phyloP scores from a whole-genome alignment of 2,797 vertebrate genomes.

The Chiroxiphia lanceolata region DNA sequence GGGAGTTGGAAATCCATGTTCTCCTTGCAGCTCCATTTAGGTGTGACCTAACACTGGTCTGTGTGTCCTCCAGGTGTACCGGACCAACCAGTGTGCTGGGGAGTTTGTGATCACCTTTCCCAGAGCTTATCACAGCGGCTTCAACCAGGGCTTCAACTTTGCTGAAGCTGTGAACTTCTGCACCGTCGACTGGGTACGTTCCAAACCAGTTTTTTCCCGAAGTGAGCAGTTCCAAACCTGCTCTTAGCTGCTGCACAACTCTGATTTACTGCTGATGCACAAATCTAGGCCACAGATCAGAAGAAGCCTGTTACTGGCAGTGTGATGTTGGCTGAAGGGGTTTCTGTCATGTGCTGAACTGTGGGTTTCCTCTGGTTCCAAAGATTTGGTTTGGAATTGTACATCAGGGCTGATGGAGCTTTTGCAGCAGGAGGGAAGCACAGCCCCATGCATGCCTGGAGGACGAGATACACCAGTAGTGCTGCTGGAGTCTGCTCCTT shows the following conservation, averaged over 20 bases:
- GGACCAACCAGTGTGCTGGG: conserved; percentile 97
- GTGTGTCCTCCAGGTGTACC: conserved; percentile 84
- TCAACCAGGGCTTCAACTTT: conserved; percentile 99
- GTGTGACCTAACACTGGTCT: background rate
- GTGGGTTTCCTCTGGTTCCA: background rate
- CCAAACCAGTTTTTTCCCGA: background rate
- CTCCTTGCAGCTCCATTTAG: background rate
- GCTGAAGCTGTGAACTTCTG: conserved; percentile 99
- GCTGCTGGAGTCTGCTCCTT: background rate
- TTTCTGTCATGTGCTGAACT: background rate
- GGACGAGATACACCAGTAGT: background rate
- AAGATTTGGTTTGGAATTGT: background rate
- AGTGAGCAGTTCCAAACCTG: background rate
- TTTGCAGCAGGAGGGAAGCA: background rate
- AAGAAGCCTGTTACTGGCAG: background rate
- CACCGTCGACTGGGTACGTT: conserved; percentile 94
- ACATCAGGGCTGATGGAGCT: background rate
- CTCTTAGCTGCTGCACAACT: background rate
- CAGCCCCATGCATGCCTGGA: rapidly evolving
- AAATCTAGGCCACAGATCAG: background rate
- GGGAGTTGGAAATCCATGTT: background rate
- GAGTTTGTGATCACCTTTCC: conserved; percentile 99
- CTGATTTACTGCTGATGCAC: background rate
- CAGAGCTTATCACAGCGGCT: conserved; percentile 97
- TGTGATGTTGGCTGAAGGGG: background rate